phyloP scores from a whole-genome alignment of 2,888 invertebrate genomes.

The Spodoptera picta region DNA sequence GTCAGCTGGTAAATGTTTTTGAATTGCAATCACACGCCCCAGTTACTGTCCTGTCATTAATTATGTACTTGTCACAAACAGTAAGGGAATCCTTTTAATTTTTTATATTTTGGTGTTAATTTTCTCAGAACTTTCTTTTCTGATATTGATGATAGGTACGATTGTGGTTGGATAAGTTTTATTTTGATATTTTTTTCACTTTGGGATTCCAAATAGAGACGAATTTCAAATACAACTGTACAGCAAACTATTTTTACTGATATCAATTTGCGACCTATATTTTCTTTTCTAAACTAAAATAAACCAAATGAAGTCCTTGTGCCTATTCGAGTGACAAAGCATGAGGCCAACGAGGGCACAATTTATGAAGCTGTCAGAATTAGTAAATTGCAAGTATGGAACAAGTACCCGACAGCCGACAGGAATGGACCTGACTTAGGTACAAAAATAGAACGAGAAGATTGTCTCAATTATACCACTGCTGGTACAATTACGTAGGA shows the following conservation, averaged over 20 bases:
- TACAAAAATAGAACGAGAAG: conserved; percentile 65
- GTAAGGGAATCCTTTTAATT: too few species aligned
- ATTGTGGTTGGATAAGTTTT: too few species aligned
- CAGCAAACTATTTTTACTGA: too few species aligned
- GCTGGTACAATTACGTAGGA: conserved; percentile 60
- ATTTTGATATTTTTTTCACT: too few species aligned
- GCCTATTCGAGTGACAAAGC: conserved; percentile 14
- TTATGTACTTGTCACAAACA: too few species aligned
- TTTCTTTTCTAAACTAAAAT: background rate
- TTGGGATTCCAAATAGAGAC: too few species aligned
- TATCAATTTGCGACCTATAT: too few species aligned
- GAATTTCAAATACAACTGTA: too few species aligned
- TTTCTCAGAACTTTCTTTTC: too few species aligned
- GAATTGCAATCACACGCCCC: conserved; percentile 2
- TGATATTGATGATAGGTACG: too few species aligned
- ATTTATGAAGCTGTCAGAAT: conserved; percentile 38
- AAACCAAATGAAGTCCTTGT: conserved; percentile 11
- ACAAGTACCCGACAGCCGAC: conserved; percentile 5
- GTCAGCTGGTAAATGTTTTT: conserved; percentile 18
- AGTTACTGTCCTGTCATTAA: conserved; percentile 6
- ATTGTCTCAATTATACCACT: conserved; percentile 65
- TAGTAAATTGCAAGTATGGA: conserved; percentile 47
- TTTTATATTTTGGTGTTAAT: too few species aligned
- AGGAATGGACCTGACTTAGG: conserved; percentile 59
- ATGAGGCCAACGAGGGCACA: conserved; percentile 22